Evolutionary conservation across 2,113 vertebrate species (phyloP), one percentile per base, ranked within the genome.

Genomic region (Aptenodytes patagonicus): DNA sequence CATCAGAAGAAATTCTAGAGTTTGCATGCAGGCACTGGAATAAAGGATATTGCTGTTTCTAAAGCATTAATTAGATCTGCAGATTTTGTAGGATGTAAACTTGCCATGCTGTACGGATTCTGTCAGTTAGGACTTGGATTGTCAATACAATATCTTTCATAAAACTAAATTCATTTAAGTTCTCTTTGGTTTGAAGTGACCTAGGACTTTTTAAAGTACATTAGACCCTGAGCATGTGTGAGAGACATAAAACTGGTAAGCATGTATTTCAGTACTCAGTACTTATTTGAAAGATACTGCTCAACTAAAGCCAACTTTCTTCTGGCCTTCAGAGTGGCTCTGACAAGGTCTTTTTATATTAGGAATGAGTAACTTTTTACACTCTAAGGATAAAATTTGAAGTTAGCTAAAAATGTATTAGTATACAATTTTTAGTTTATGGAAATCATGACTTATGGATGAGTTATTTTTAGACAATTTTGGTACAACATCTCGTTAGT

Each of bases 381-480:
- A 65, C 25, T 57, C 65, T 51, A 19, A 78, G 85, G 92, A 73
- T 87, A 83, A 80, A 81, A 95, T 51, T 80, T 79, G 64, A 95
- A 93, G 73, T 83, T 72, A 86, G 70, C 65, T 95, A 95, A 97
- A 97, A 96, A 86, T 87, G 44, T 80, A 55, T 91, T 64, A 47
- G 42, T 89, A 82, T 34, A 70, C 46, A 57, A 55, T 69, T 95
- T 92, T 54, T 83, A 61, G 52, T 92, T 94, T 51, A 57, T 89
- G 79, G 92, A 97, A 96, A 83, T 73, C 11, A 2, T 93, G 61
- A 76, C 64, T 95, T 97, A 91, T 6, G 55, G 49, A 87, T 93
- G 83, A 92, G 92, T 86, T 91, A 95, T 90, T 93, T 96, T 89
- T 70, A 96, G 62, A 55, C 21, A 47, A 29, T 82, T 95, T 95